Base-by-base conservation (phyloP, 1,140 invertebrate genomes). In the Drosophila littoralis region DNA sequence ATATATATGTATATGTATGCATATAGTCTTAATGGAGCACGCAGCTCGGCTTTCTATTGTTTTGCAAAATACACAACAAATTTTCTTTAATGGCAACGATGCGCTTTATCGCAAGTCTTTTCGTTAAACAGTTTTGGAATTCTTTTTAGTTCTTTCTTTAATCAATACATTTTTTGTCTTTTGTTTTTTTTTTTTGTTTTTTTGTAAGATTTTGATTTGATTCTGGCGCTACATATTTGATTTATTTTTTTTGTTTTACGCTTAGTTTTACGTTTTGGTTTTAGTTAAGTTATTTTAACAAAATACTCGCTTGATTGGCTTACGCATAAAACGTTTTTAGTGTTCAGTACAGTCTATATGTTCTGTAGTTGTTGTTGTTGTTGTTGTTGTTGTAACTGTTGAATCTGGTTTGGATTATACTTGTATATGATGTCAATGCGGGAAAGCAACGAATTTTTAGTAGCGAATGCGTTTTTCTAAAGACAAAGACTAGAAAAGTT, bases 41-140 rank as follows among this genome's bases (percentile, higher is more conserved):
- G n/a, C 48, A 6, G 17, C 46, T 28, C 46, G 9, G 1, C 45
- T 42, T n/a, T 38, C 50, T 42, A 13, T 48, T 28, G 55, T 32
- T 66, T 42, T 33, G 36, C 51, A 35, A 65, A 65, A n/a, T 65
- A 52, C 50, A 54, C 43, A 68, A 59, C 45, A 67, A 55, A 61
- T 67, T 9, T 60, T 32, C 1, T 48, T 67, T 69, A 63, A 75
- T 75, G 73, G 73, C 73, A 75, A 75, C 67, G 67, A 63, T 70
- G 59, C 67, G 66, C 17, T 71, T 65, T 36, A 17, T 40, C 61
- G 69, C 83, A 86, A 88, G 83, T 88, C 83, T 88, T 88, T 88
- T 88, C 84, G 83, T 88, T 88, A 48, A 77, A 74, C 76, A 74
- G 13, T 88, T 88, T 88, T 83, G 84, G 79, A 88, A 86, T 86